These are phyloP conservation scores for Enteromius thamalakanensis DNA, from an alignment of 2,797 vertebrate species.

Conservation along the genomic window DNA sequence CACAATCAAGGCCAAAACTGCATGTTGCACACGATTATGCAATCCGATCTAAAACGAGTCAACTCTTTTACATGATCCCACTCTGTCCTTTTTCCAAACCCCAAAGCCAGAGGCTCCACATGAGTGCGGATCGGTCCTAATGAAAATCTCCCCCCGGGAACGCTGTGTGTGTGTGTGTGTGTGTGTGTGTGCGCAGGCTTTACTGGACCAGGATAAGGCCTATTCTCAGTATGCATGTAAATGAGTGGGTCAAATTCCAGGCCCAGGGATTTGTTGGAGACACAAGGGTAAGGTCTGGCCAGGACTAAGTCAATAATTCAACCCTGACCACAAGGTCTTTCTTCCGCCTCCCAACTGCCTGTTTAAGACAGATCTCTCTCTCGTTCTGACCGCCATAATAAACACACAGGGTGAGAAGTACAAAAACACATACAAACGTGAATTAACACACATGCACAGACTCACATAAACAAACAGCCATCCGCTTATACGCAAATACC, in stretches of 20 bases:
- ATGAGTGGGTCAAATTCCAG: slow-evolving; percentile 69
- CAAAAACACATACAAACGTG: slow-evolving; percentile 37
- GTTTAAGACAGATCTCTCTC: slow-evolving; percentile 63
- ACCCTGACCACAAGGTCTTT: slow-evolving; percentile 64
- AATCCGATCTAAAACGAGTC: slow-evolving; percentile 42
- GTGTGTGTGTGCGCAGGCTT: not conserved
- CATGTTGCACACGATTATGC: slow-evolving; percentile 47
- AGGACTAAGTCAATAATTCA: slow-evolving; percentile 77
- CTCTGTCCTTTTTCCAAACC: slow-evolving; percentile 30
- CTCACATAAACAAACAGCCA: slow-evolving; percentile 5
- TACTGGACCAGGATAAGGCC: slow-evolving; percentile 52
- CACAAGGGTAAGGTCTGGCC: slow-evolving; percentile 62
- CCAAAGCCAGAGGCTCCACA: slow-evolving; percentile 41
- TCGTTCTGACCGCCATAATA: slow-evolving; percentile 45
- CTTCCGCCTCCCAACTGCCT: slow-evolving; percentile 69
- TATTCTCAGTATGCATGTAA: slow-evolving; percentile 60
- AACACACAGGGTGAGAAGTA: slow-evolving; percentile 60
- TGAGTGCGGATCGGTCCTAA: slow-evolving; percentile 32
- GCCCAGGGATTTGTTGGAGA: slow-evolving; percentile 70
- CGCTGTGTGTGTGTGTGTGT: slow-evolving; percentile 10
- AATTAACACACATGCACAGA: slow-evolving; percentile 47
- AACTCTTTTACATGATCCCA: slow-evolving; percentile 42
- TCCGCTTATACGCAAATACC: slow-evolving; percentile 6
- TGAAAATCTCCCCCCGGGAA: slow-evolving; percentile 49
- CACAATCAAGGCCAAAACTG: slow-evolving; percentile 17